These are phyloP conservation scores for Oryzaephilus surinamensis DNA, from an alignment of 1,140 invertebrate genomes.

Conservation along the genomic window DNA sequence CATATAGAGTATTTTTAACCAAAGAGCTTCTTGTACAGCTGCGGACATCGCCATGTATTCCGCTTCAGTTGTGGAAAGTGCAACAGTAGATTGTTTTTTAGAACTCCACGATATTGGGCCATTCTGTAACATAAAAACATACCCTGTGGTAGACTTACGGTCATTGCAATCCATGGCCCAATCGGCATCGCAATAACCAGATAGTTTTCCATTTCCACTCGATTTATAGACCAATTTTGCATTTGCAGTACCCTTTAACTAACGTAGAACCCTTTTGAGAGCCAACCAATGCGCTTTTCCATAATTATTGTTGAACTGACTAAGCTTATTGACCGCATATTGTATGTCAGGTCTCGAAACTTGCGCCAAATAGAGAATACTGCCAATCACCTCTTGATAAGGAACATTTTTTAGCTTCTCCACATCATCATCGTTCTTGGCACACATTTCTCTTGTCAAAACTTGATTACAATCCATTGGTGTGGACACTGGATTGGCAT, in stretches of 20 bases:
- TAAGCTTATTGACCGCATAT: constrained; percentile 10
- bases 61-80: constrained; percentile 33
- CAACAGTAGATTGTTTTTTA: constrained; percentile 31
- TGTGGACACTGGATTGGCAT: constrained; percentile 29
- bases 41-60: constrained; percentile 34
- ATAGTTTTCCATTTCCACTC: neutral
- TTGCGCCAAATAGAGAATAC: constrained; percentile 13
- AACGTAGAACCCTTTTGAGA: neutral
- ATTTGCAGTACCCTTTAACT: neutral
- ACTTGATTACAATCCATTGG: constrained; percentile 27
- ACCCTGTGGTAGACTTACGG: constrained; percentile 32
- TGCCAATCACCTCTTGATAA: constrained; percentile 15
- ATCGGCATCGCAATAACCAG: neutral
- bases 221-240: neutral
- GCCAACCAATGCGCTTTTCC: too few species aligned
- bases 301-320: constrained; percentile 15
- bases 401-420: too few species aligned
- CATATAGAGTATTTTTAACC: constrained; percentile 12
- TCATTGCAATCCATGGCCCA: constrained; percentile 29
- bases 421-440: too few species aligned
- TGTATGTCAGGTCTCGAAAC: constrained; percentile 15
- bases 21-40: constrained; percentile 23
- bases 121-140: constrained; percentile 24
- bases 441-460: constrained; percentile 20
- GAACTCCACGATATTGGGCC: constrained; percentile 25